Conservation (phyloP, 2,113 vertebrate species). For the Ardeotis arabs region DNA sequence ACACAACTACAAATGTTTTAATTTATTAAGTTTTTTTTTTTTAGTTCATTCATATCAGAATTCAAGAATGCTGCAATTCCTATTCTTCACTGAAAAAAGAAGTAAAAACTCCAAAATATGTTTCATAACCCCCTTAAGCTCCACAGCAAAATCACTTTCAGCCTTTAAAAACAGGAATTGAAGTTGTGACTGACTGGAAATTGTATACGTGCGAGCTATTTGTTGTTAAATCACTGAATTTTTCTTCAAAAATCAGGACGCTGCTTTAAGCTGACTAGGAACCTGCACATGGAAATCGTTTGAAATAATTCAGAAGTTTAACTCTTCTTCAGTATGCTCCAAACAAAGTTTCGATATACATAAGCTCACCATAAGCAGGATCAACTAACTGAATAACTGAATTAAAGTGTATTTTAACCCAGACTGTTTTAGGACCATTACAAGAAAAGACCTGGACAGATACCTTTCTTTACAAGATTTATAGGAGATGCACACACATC, state of each 20-base stretch:
- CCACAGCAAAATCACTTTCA: background rate
- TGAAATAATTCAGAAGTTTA: background rate
- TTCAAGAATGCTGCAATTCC: background rate
- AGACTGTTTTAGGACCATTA: background rate
- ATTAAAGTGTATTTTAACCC: background rate
- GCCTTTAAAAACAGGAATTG: background rate
- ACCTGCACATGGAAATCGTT: background rate
- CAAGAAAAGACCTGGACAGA: background rate
- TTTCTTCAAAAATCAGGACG: background rate
- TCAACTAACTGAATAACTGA: background rate
- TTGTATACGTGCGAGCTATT: fast-evolving
- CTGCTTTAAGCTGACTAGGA: background rate
- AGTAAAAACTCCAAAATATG: background rate
- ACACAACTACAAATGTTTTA: background rate
- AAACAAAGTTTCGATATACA: background rate
- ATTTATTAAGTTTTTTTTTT: background rate
- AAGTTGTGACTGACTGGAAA: background rate
- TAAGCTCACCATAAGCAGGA: background rate
- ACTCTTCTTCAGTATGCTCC: background rate
- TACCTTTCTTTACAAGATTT: background rate
- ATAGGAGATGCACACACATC: background rate
- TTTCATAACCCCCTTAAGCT: background rate
- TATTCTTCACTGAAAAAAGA: background rate
- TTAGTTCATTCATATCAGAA: background rate
- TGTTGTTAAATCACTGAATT: background rate